Conservation (phyloP, 2,888 invertebrate species). For the Spatulosminthurus flaviceps region DNA sequence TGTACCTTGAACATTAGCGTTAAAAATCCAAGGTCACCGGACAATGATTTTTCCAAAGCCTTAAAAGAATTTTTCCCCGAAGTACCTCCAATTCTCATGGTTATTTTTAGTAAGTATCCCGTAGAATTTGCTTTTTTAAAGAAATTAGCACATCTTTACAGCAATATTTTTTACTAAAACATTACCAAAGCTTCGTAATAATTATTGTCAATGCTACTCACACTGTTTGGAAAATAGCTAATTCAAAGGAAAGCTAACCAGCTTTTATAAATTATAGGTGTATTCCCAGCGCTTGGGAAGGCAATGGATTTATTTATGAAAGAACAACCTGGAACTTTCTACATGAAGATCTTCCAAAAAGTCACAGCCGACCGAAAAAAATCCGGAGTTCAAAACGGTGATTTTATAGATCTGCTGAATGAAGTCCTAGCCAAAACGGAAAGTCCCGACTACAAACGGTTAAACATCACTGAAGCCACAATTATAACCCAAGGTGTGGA, state of each 20-base stretch:
- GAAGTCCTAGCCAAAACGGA: constrained; percentile 47
- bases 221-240: no score
- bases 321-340: constrained; percentile 9
- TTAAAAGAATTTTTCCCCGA: constrained; percentile 49
- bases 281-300: not conserved
- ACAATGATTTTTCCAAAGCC: constrained; percentile 57
- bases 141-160: no score
- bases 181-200: no score
- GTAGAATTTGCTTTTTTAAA: no score
- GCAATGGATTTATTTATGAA: no score
- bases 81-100: constrained; percentile 8
- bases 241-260: no score
- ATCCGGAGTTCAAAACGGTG: constrained; percentile 46
- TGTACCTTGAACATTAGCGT: constrained; percentile 10
- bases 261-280: no score
- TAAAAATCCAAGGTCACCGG: constrained; percentile 54
- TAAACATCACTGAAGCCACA: constrained; percentile 56
- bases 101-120: not conserved
- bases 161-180: no score
- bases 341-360: constrained; percentile 54
- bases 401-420: constrained; percentile 54
- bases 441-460: constrained; percentile 43
- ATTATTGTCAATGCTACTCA: no score
- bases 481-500: constrained; percentile 56
- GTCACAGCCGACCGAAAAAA: constrained; percentile 47